Conservation (phyloP, 2,113 vertebrate genomes). For the Phalacrocorax pelagicus region DNA sequence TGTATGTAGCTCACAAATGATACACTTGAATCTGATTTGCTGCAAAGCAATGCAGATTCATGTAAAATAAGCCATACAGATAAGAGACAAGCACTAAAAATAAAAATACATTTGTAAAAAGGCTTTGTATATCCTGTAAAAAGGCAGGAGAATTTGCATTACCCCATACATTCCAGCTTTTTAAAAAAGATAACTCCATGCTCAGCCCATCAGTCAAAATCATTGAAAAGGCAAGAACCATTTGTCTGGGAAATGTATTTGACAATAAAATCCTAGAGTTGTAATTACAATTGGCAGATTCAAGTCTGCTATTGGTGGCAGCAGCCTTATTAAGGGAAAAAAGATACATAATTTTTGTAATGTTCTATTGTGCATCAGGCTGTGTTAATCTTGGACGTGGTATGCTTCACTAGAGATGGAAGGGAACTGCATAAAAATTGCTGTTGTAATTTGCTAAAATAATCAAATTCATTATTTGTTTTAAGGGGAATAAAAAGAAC, state of each 20-base stretch:
- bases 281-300: slow-evolving; percentile 48
- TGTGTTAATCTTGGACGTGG: not conserved
- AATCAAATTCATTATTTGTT: not conserved
- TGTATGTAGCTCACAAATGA: slow-evolving; percentile 11
- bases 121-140: not conserved
- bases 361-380: not conserved
- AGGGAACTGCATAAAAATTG: not conserved
- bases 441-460: slow-evolving; percentile 15
- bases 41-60: slow-evolving; percentile 6
- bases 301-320: slow-evolving; percentile 16
- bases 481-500: not conserved
- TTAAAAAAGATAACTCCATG: not conserved
- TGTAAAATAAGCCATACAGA: slow-evolving; percentile 31
- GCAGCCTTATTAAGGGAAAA: not conserved
- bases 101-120: slow-evolving; percentile 34
- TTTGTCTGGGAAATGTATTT: slow-evolving; percentile 39
- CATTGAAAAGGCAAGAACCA: slow-evolving; percentile 17
- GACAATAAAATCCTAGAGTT: slow-evolving; percentile 40
- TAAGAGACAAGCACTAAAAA: slow-evolving; percentile 31
- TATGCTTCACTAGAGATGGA: slow-evolving; percentile 17
- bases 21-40: slow-evolving; percentile 53
- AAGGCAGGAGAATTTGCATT: slow-evolving; percentile 17
- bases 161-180: not conserved
- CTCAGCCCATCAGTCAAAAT: slow-evolving; percentile 28
- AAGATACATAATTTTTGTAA: slow-evolving; percentile 16